phyloP scores from a whole-genome alignment of 1,140 invertebrate species.

The Anthonomus grandis region DNA sequence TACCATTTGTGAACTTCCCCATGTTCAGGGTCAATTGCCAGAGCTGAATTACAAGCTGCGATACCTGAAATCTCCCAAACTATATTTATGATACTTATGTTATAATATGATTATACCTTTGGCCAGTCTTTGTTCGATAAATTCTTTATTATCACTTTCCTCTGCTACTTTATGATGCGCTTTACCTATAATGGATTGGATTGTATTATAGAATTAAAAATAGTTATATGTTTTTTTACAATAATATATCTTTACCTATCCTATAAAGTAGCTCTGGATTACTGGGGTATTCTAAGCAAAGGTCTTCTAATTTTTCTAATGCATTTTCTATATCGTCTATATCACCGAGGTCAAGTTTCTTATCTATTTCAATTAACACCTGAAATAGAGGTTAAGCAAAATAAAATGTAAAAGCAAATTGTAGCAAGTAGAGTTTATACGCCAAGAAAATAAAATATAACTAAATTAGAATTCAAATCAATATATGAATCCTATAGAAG shows the following conservation, averaged over 20 bases:
- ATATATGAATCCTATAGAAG: too few relatives aligned
- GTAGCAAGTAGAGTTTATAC: too few relatives aligned
- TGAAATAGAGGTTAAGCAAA: too few relatives aligned
- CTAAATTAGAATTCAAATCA: too few relatives aligned
- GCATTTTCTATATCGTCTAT: conserved; percentile 35
- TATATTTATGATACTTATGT: too few relatives aligned
- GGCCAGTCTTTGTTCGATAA: conserved; percentile 55
- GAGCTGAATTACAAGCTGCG: conserved; percentile 57
- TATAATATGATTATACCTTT: conserved; percentile 51
- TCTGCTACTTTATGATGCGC: conserved; percentile 57
- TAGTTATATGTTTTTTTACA: too few relatives aligned
- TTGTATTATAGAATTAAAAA: not conserved
- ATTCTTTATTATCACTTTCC: conserved; percentile 50
- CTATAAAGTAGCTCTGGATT: conserved; percentile 59
- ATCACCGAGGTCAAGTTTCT: conserved; percentile 38
- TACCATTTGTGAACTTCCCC: conserved; percentile 76
- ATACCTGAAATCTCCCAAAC: conserved; percentile 51
- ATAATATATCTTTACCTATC: conserved; percentile 17
- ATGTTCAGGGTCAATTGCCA: conserved; percentile 55
- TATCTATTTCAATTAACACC: conserved; percentile 37
- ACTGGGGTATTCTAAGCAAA: conserved; percentile 47
- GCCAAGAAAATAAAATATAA: not conserved
- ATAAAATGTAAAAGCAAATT: too few relatives aligned
- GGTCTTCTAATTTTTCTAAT: conserved; percentile 45
- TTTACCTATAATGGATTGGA: conserved; percentile 51